Conservation (phyloP, 2,797 vertebrate species). For the Gallinago stenura region DNA sequence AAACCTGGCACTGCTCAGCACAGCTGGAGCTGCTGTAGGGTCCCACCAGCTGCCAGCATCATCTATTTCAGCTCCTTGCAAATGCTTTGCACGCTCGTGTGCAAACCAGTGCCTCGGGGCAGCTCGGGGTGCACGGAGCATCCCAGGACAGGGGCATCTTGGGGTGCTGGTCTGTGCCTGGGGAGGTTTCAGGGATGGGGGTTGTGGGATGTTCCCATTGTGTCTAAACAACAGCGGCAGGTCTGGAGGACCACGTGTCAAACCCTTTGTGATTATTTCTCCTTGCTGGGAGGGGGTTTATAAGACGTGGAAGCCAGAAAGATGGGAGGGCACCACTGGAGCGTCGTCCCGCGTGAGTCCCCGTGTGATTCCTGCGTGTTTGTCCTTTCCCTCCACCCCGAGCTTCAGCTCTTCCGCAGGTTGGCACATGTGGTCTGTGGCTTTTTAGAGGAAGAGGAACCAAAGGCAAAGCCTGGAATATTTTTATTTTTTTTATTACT, state of each 20-base stretch:
- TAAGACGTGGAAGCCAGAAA: neutral
- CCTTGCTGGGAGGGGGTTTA: neutral
- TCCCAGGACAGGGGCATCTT: rapidly evolving
- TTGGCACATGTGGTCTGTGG: neutral
- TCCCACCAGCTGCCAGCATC: rapidly evolving
- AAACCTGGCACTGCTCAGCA: neutral
- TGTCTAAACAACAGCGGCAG: rapidly evolving
- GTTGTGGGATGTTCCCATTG: rapidly evolving
- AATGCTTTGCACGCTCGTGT: neutral
- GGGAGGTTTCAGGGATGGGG: neutral
- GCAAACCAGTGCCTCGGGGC: rapidly evolving
- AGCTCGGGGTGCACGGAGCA: neutral
- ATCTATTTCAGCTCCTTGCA: neutral
- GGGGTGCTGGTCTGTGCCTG: neutral
- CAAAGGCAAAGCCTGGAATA: neutral
- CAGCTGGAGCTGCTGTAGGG: rapidly evolving
- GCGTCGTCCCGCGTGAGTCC: rapidly evolving
- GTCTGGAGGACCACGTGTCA: neutral
- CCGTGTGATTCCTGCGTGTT: rapidly evolving
- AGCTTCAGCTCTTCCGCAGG: neutral
- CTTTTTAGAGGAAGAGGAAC: neutral
- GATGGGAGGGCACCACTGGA: rapidly evolving
- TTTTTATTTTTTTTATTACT: neutral
- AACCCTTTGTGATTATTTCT: neutral
- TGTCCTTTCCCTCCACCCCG: neutral